These are phyloP conservation scores for Esox lucius DNA, from an alignment of 2,797 vertebrate species.

Conservation along the genomic window DNA sequence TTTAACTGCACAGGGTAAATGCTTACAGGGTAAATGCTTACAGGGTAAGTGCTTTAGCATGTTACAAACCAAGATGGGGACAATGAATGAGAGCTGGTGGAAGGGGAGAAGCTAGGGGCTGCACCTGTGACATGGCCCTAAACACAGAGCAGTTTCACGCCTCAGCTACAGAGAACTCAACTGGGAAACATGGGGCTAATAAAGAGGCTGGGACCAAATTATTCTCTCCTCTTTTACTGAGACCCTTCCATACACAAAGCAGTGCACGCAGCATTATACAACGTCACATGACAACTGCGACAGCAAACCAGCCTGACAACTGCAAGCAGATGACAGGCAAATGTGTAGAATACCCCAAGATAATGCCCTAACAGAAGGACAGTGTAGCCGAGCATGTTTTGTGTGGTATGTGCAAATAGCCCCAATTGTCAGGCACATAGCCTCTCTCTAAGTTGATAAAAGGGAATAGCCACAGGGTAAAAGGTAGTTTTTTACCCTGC, in stretches of 20 bases:
- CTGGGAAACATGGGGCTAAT: constrained; percentile 51
- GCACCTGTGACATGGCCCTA: constrained; percentile 31
- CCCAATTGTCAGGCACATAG: neutral
- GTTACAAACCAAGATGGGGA: constrained; percentile 18
- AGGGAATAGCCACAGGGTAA: no score
- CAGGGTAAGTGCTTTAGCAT: constrained; percentile 52
- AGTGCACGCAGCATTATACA: constrained; percentile 26
- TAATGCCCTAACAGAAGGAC: constrained; percentile 18
- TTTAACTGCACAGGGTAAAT: constrained; percentile 43
- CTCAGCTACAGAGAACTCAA: constrained; percentile 55
- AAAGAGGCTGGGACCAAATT: constrained; percentile 36
- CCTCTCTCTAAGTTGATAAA: no score
- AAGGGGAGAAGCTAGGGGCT: constrained; percentile 12
- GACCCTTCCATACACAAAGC: constrained; percentile 23
- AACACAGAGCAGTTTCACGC: constrained; percentile 51
- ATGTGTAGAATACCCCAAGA: constrained; percentile 13
- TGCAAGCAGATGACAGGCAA: constrained; percentile 43
- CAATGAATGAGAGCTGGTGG: constrained; percentile 20
- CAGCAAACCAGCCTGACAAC: constrained; percentile 32
- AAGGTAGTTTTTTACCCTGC: neutral
- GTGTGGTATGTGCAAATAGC: neutral
- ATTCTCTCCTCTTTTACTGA: constrained; percentile 33
- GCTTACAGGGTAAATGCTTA: no score
- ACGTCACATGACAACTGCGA: constrained; percentile 39
- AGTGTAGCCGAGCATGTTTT: constrained; percentile 4